Evolutionary conservation across 1,140 invertebrate species (phyloP), one percentile per base, ranked within the genome.

Genomic region (Drosophila parabipectinata): DNA sequence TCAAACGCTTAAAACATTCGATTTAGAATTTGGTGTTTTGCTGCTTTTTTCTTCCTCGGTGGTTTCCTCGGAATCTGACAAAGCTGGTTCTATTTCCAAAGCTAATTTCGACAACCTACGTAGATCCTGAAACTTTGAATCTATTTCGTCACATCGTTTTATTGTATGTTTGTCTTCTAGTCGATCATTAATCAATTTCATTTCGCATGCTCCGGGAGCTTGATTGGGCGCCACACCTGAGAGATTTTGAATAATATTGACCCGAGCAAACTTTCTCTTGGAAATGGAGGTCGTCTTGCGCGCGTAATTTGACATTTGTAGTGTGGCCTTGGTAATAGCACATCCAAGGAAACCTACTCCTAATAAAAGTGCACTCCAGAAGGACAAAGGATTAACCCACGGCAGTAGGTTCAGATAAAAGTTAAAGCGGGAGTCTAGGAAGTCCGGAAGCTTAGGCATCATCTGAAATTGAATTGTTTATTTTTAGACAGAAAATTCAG

Each of bases 341-440:
- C 90, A 89, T 0, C 93, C 47, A 2, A 95, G 83, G 28, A 94
- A 93, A 9, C 93, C 72, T 1, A 92, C 67, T 1, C 95, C 95
- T 4, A 93, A 60, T 0, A 94, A 18, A 21, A 96, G 93, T 0
- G 94, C 85, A 0, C 93, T 54, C 90, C 95, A 96, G 77, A 94
- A 94, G 0, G 93, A 82, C 0, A 93, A 79, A 14, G 93, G 90
- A 83, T 95, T 94, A 0, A 94, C 88, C 0, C 94, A 62, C 3
- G 96, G 96, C 5, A 96, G 77, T 1, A 95, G 92, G 59, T 95
- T 95, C 1, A 97, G 82, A 68, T 96, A 96, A 0, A 97, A 84
- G 71, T 94, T 93, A 85, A 97, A 96, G n/a, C 94, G 94, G 4
- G 92, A 91, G 28, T 93, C 92, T 77, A 97, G 90, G 0, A 67